Conservation (phyloP, 2,888 invertebrate genomes). For the Catocala sponsa region DNA sequence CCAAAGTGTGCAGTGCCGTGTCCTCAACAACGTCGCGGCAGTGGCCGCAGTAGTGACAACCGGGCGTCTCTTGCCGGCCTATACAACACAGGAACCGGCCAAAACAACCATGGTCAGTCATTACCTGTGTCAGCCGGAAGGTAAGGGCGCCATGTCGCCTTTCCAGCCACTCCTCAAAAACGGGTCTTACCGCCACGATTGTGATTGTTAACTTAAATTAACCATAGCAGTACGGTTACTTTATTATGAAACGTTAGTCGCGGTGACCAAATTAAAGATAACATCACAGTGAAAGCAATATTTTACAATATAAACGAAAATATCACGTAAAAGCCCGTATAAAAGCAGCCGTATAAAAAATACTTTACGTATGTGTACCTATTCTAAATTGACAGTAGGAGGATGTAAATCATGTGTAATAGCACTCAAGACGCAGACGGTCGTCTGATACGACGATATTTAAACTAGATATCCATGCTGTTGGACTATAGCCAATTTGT, state of each 20-base stretch:
- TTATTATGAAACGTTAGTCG: too few relatives aligned
- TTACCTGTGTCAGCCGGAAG: too few relatives aligned
- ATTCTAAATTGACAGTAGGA: constrained; percentile 64
- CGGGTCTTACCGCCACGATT: too few relatives aligned
- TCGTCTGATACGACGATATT: constrained; percentile 73
- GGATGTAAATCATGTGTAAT: constrained; percentile 75
- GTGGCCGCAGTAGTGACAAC: too few relatives aligned
- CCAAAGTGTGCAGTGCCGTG: too few relatives aligned
- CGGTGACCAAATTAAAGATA: background rate
- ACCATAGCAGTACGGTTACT: background rate
- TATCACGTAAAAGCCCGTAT: constrained; percentile 16
- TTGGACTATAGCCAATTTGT: constrained; percentile 77
- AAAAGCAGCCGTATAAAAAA: constrained; percentile 33
- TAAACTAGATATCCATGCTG: constrained; percentile 70
- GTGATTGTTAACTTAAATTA: background rate
- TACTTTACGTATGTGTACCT: constrained; percentile 36
- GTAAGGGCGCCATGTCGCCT: too few relatives aligned
- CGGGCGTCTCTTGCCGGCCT: too few relatives aligned
- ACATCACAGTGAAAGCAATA: background rate
- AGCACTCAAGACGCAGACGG: constrained; percentile 70
- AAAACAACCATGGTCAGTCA: too few relatives aligned
- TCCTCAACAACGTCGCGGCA: too few relatives aligned
- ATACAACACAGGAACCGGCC: too few relatives aligned
- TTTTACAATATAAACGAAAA: constrained; percentile 14
- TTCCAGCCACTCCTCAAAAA: too few relatives aligned